phyloP scores from a whole-genome alignment of 2,797 vertebrate genomes.

The Falco rusticolus region DNA sequence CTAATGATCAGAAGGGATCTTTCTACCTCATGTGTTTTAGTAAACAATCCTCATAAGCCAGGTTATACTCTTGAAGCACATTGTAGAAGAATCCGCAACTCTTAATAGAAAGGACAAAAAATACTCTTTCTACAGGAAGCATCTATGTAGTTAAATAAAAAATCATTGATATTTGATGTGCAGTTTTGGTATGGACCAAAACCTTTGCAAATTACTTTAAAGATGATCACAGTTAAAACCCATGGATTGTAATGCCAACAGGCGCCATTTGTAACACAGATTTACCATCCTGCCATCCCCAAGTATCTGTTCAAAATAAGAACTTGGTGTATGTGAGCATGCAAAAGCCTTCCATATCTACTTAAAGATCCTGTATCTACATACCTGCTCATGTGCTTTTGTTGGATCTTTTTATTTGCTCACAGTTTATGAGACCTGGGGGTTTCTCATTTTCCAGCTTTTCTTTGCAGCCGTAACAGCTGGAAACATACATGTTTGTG shows the following conservation, averaged over 20 bases:
- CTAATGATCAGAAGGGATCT: background rate
- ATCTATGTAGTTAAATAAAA: background rate
- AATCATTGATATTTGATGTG: background rate
- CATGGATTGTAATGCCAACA: background rate
- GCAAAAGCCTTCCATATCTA: background rate
- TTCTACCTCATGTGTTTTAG: background rate
- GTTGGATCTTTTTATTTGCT: background rate
- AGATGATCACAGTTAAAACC: background rate
- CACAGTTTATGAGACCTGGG: background rate
- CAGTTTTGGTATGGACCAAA: background rate
- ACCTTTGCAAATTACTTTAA: background rate
- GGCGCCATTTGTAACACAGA: background rate
- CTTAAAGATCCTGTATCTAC: background rate
- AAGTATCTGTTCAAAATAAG: background rate
- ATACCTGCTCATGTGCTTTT: background rate
- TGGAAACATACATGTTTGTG: background rate
- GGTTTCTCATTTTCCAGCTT: background rate
- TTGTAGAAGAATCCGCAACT: background rate
- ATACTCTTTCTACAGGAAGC: background rate
- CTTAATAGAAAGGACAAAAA: background rate
- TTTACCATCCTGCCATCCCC: background rate
- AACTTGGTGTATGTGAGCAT: background rate
- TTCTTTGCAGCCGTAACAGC: background rate
- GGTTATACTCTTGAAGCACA: background rate
- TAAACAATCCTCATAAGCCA: background rate